These are phyloP conservation scores for Triops cancriformis DNA, from an alignment of 1,140 invertebrate genomes.

Conservation along the genomic window DNA sequence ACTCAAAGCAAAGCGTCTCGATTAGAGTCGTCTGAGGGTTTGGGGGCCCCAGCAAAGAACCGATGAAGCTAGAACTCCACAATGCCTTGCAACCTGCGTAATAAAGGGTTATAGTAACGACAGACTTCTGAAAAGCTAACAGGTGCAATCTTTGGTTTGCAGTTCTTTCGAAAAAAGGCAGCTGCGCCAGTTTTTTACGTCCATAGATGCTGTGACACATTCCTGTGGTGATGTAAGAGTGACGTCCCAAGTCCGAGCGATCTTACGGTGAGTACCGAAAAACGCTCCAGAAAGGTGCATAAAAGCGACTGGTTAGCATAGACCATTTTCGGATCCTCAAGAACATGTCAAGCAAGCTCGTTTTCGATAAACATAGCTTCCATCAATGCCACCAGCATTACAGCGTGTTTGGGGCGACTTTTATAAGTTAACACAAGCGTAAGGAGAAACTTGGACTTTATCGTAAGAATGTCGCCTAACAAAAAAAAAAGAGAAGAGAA, in stretches of 20 bases:
- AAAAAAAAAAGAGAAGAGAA: too few relatives aligned
- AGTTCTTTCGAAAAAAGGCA: not conserved
- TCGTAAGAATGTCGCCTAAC: not conserved
- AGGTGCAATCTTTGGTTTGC: not conserved
- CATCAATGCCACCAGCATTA: not conserved
- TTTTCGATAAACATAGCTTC: conserved; percentile 10
- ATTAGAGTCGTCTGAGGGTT: not conserved
- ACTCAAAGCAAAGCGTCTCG: not conserved
- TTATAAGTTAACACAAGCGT: not conserved
- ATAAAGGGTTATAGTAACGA: too few relatives aligned
- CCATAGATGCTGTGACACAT: not conserved
- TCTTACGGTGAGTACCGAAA: not conserved
- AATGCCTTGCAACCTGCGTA: too few relatives aligned
- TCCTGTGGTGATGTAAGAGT: conserved; percentile 5
- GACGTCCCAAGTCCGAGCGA: not conserved
- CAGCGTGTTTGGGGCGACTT: not conserved
- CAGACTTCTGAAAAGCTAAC: not conserved
- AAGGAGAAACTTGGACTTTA: not conserved
- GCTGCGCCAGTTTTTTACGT: not conserved
- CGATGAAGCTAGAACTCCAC: not conserved
- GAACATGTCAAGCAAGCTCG: conserved; percentile 5
- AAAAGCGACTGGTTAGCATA: conserved; percentile 2
- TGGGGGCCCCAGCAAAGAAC: too few relatives aligned
- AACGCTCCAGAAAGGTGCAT: not conserved
- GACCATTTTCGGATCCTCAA: conserved; percentile 8